Evolutionary conservation across 2,113 vertebrate species (phyloP).

Genomic region (Rhea pennata): DNA sequence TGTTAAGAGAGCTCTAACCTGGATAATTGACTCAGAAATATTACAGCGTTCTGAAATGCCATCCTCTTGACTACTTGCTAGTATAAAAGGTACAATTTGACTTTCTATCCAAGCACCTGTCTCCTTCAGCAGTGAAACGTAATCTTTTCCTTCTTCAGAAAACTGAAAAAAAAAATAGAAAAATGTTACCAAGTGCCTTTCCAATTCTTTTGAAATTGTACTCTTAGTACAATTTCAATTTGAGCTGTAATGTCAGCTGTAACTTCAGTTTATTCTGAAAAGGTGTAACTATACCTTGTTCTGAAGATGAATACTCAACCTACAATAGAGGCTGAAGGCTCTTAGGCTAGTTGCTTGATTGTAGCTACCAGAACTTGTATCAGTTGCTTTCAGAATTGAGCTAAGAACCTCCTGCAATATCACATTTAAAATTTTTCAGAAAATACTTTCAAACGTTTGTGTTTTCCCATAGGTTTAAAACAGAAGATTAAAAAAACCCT

Average conservation of each 20-base stretch:
- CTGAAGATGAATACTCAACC: constrained; percentile 87
- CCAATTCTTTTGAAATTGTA: not conserved
- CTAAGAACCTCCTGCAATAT: constrained; percentile 80
- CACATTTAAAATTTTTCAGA: not conserved
- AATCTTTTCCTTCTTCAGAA: constrained; percentile 79
- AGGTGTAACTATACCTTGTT: constrained; percentile 74
- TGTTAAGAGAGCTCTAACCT: constrained; percentile 77
- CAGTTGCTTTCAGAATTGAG: constrained; percentile 69
- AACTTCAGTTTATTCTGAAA: not conserved
- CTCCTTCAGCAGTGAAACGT: constrained; percentile 80
- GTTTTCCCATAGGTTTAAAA: not conserved
- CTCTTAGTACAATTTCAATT: too few species aligned
- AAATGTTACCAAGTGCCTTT: not conserved
- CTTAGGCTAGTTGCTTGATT: constrained; percentile 76
- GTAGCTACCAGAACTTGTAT: constrained; percentile 27
- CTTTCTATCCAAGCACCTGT: constrained; percentile 85
- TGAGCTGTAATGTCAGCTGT: not conserved
- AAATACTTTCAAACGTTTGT: not conserved
- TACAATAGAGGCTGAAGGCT: constrained; percentile 83
- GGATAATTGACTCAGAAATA: constrained; percentile 79
- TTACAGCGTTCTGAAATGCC: constrained; percentile 49
- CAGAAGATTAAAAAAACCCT: not conserved
- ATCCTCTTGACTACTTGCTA: constrained; percentile 46
- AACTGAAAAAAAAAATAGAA: constrained; percentile 71
- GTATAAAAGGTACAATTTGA: constrained; percentile 80